These are phyloP conservation scores for Ailuropoda melanoleuca DNA, from an alignment of 2,113 vertebrate species.

Conservation along the genomic window DNA sequence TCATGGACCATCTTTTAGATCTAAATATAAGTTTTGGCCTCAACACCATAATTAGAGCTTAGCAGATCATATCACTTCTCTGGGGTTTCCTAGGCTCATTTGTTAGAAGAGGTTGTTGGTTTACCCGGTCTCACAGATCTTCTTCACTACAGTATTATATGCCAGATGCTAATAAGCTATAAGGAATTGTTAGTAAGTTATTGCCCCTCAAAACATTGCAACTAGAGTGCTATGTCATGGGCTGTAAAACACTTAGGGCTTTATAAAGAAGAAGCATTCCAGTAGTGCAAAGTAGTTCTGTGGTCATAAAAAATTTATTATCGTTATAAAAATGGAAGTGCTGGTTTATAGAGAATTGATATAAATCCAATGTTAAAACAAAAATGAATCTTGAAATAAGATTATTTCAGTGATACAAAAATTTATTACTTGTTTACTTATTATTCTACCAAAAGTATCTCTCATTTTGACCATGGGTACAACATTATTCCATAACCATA, in stretches of 20 bases:
- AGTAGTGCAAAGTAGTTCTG: constrained; percentile 51
- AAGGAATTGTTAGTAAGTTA: background rate
- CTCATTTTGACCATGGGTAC: background rate
- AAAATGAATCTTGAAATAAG: constrained; percentile 59
- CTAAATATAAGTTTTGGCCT: background rate
- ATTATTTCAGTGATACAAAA: constrained; percentile 47
- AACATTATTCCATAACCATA: background rate
- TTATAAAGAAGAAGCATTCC: constrained; percentile 43
- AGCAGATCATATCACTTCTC: background rate
- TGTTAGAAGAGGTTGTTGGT: background rate
- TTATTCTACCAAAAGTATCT: constrained; percentile 9
- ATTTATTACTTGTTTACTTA: constrained; percentile 38
- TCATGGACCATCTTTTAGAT: background rate
- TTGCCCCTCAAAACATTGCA: constrained; percentile 45
- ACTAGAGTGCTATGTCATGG: constrained; percentile 54
- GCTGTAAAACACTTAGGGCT: background rate
- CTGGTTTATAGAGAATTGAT: constrained; percentile 42
- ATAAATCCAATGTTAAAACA: constrained; percentile 32
- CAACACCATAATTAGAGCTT: background rate
- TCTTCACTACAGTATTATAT: background rate
- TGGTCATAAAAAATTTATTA: constrained; percentile 64
- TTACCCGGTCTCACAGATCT: background rate
- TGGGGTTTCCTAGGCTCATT: background rate
- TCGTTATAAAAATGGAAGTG: constrained; percentile 57
- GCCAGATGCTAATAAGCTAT: constrained; percentile 12